Conservation (phyloP, 2,113 vertebrate species). For the Anas platyrhynchos region DNA sequence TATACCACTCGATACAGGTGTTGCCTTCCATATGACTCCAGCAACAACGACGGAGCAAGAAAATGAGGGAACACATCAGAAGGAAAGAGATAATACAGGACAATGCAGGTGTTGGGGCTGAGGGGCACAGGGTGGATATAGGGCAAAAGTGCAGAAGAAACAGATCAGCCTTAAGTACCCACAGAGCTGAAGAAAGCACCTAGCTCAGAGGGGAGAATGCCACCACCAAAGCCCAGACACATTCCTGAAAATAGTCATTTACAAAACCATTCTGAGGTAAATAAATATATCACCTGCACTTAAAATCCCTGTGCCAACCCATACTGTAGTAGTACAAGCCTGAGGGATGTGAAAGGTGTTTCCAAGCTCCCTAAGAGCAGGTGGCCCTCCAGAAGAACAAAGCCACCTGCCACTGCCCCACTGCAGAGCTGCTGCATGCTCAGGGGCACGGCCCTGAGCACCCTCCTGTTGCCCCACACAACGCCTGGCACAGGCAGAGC, state of each 20-base stretch:
- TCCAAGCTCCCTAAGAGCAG: neutral
- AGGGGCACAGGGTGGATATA: neutral
- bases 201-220: rapidly evolving
- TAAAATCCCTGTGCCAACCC: rapidly evolving
- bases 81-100: neutral
- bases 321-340: neutral
- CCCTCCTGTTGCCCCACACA: neutral
- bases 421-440: too few species aligned
- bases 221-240: neutral
- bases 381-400: neutral
- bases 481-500: neutral
- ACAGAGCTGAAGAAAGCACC: neutral
- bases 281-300: neutral
- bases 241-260: neutral
- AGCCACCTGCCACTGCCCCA: neutral
- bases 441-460: neutral
- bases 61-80: neutral
- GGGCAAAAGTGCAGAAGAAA: neutral
- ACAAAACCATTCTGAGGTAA: neutral
- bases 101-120: rapidly evolving
- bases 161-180: neutral
- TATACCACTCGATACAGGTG: neutral
- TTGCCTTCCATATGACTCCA: neutral
- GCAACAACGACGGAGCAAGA: neutral
- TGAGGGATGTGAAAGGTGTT: neutral